Evolutionary conservation across 1,140 invertebrate genomes (phyloP).

Genomic region (Sinonovacula constricta): DNA sequence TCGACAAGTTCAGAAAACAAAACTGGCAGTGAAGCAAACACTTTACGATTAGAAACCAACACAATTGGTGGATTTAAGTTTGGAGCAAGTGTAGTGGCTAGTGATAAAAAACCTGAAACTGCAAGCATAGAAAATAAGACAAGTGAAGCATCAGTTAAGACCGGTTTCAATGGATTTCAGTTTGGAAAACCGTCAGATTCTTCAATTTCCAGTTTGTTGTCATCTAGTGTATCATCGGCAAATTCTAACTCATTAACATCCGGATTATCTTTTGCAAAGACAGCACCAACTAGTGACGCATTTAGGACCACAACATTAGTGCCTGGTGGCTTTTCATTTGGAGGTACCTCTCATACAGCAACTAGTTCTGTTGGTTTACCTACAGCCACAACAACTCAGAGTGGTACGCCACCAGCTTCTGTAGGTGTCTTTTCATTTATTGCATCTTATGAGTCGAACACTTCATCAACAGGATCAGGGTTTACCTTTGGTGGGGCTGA

Average conservation of each 20-base stretch:
- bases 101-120: neutral
- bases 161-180: slow-evolving; percentile 29
- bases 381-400: too few relatives aligned
- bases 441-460: too few relatives aligned
- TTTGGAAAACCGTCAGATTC: slow-evolving; percentile 12
- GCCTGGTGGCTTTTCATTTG: slow-evolving; percentile 24
- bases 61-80: slow-evolving; percentile 2
- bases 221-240: neutral
- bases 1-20: too few relatives aligned
- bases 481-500: too few relatives aligned
- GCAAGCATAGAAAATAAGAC: neutral
- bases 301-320: neutral
- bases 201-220: slow-evolving; percentile 1
- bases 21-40: too few relatives aligned
- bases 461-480: too few relatives aligned
- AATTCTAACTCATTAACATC: neutral
- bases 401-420: too few relatives aligned
- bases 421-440: slow-evolving; percentile 12
- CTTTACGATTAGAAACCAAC: slow-evolving; percentile 4
- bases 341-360: too few relatives aligned
- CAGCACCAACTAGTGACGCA: too few relatives aligned
- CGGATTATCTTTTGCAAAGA: slow-evolving; percentile 13
- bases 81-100: slow-evolving; percentile 12
- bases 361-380: neutral
- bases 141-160: too few relatives aligned